Evolutionary conservation across 2,113 vertebrate genomes (phyloP), one percentile per base, ranked within the genome.

Genomic region (Actinemys pallida): DNA sequence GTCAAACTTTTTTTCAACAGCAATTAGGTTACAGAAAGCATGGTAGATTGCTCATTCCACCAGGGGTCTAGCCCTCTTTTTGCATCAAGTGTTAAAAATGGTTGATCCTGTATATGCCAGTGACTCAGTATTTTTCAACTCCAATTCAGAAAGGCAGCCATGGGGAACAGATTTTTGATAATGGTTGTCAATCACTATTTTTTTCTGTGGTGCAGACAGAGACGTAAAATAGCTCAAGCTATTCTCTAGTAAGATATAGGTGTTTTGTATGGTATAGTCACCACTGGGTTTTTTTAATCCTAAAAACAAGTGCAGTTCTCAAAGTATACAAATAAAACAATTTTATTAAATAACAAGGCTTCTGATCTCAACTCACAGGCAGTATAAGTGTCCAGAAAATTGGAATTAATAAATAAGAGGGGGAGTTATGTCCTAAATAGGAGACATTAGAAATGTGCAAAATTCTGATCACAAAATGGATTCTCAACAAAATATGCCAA

Each of bases 111-210:
- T 57, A 39, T 75, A 52, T 56, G 1, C 13, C 14, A 80, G 35
- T 2, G 9, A 1, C 75, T 82, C 8, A 45, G 76, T 17, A 59
- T 42, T 83, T 54, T 84, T 88, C 79, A 90, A 45, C 54, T 83
- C 5, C 39, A 72, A 90, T 80, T 90, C 72, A 69, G 25, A 53
- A 87, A 84, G 13, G 45, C 1, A 84, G 52, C 3, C 22, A 52
- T 2, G 9, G 54, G 81, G 86, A 90, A 90, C 1, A 0, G 49
- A 56, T 47, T 52, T 81, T 35, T 56, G 29, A 62, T 31, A 29
- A 84, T 17, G 0, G 6, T 6, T 85, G 35, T 0, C 0, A 54
- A 56, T 8, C 35, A 6, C n/a, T 85, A 57, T 62, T 53, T 22
- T 50, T 52, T 87, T 24, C 27, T 4, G 42, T 39, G 39, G 8